Base-by-base conservation (phyloP, 2,113 vertebrate genomes). In the Brachyistius frenatus region DNA sequence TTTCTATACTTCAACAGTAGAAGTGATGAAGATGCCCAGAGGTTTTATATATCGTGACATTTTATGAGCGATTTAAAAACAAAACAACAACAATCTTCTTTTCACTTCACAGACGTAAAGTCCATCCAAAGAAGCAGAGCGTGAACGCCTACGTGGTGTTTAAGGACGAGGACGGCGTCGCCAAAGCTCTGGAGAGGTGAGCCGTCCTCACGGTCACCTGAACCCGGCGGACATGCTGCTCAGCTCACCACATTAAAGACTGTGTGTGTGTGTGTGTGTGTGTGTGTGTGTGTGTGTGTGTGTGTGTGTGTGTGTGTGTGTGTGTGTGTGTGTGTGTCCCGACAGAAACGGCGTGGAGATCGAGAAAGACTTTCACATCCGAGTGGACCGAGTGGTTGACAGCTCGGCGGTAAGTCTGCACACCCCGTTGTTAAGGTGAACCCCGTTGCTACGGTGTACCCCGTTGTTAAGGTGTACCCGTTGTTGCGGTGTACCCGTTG, bases 111-210 rank as follows among this genome's bases (percentile, higher is more conserved):
- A 99, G 98, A 74, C 96, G 93, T 23, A 95, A 96, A 87, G 36
- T 96, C 64, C 96, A 99, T 76, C 96, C 97, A 0, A 95, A 96
- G 52, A 94, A 88, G 15, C 96, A 96, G 63, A 97, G 93, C 11
- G 23, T 99, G 16, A 99, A 99, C 5, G 97, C 97, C 8, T 99
- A 99, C 0, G 77, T 99, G 2, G 97, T 99, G n/a, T 99, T 98
- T 80, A 95, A 94, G 58, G 94, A 96, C 0, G 92, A 97, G 41
- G 80, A 84, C 0, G 91, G 88, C 1, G 98, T 95, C 1, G 1
- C 53, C 6, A 93, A 82, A 30, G 97, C 98, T 3, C 44, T 99
- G 49, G 86, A 94, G 44, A 94, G 95, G 98, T 99, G 86, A 7
- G 58, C 16, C 31, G 0, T 31, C 31, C 4, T 41, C 3, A 44